phyloP scores from a whole-genome alignment of 1,140 invertebrate species.

The Periplaneta americana region DNA sequence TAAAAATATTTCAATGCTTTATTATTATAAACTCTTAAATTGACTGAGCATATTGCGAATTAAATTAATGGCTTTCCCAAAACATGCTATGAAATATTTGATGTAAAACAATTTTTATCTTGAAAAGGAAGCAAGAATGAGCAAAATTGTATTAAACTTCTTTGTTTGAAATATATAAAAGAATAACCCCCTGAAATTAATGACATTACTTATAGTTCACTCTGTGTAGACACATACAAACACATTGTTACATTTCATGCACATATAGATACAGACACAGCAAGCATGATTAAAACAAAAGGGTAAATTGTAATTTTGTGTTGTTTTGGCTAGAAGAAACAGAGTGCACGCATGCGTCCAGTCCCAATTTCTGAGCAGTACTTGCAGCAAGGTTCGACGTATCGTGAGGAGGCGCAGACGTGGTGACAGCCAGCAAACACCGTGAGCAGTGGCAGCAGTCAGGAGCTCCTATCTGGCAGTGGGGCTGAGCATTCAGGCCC shows the following conservation, averaged over 20 bases:
- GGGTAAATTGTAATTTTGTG: not conserved
- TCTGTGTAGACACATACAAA: not conserved
- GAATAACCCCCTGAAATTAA: too few species aligned
- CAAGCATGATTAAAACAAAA: not conserved
- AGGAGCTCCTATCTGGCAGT: slow-evolving; percentile 11
- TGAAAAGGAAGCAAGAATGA: too few species aligned
- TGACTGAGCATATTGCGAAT: too few species aligned
- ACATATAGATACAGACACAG: not conserved
- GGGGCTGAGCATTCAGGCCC: not conserved
- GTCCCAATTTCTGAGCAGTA: slow-evolving; percentile 65
- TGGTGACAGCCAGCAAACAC: slow-evolving; percentile 15
- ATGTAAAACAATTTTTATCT: too few species aligned
- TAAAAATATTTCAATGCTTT: too few species aligned
- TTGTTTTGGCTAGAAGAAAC: slow-evolving; percentile 57
- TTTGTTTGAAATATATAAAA: too few species aligned
- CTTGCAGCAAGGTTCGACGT: slow-evolving; percentile 33
- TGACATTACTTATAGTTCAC: too few species aligned
- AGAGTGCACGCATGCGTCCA: slow-evolving; percentile 62
- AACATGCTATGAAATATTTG: too few species aligned
- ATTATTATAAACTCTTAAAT: too few species aligned
- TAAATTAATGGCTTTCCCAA: too few species aligned
- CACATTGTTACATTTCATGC: not conserved
- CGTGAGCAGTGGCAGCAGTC: slow-evolving; percentile 14
- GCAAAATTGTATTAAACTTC: too few species aligned
- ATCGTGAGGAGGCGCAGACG: slow-evolving; percentile 12